Evolutionary conservation across 2,797 vertebrate genomes (phyloP), one percentile per base, ranked within the genome.

Genomic region (Epinephelus malabaricus): DNA sequence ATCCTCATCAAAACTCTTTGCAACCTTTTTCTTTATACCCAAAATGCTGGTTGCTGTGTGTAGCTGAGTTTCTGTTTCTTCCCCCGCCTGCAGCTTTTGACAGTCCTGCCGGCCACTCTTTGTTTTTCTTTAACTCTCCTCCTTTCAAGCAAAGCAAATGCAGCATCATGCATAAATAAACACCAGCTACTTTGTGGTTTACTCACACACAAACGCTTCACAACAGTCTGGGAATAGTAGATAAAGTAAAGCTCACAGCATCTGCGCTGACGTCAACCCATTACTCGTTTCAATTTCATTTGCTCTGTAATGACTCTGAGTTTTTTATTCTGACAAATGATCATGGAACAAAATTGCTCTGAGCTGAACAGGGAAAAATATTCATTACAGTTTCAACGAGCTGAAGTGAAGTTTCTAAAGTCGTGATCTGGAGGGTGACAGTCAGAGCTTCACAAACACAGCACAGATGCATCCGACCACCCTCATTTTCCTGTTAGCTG

Each of bases 171-270:
- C 68, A 85, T 69, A 67, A 84, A 87, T 84, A 81, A 88, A 86
- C 73, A 81, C 3, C 6, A 62, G 60, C 72, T 34, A 65, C 67
- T 80, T 53, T 66, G 11, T 50, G 58, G 59, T 71, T 83, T 45
- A 62, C 59, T 79, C 30, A 15, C 25, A 58, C 71, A 61, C 54
- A 63, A 70, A 77, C 21, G 49, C 61, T 54, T 78, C 71, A 45
- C 13, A 38, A 56, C 74, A 62, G 71, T 51, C 80, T 88, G 83
- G 66, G 14, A 77, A 56, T 1, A 18, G 68, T 0, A 84, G 82
- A 90, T 86, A 87, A 86, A 85, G 53, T 60, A 68, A 73, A 79
- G 78, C 86, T 87, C 67, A 15, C 19, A 62, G 87, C 81, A 69
- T 76, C 75, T 70, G 69, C 1, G 11, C 40, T 38, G 64, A 79